Evolutionary conservation across 2,113 vertebrate species (phyloP).

Genomic region (Ranitomeya variabilis): DNA sequence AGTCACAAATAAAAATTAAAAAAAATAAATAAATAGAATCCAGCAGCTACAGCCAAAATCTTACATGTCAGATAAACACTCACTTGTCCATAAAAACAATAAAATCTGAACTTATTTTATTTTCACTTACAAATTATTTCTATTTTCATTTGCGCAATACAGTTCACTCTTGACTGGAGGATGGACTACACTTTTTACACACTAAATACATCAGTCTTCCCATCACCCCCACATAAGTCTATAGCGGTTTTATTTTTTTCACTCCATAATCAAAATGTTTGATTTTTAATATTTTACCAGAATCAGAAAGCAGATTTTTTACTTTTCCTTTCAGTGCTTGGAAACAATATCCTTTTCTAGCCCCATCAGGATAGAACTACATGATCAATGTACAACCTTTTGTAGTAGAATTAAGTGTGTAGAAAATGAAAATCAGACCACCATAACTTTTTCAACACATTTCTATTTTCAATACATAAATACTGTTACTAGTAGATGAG

Average conservation of each 20-base stretch:
- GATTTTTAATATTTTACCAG: background rate
- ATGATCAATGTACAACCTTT: background rate
- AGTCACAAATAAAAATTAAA: background rate
- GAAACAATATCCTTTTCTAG: too few relatives aligned
- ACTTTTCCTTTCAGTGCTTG: background rate
- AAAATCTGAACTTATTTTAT: slow-evolving; percentile 24
- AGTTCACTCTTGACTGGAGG: background rate
- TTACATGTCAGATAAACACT: background rate
- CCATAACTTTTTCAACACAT: background rate
- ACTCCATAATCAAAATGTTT: background rate
- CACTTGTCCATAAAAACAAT: background rate
- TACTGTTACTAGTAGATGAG: slow-evolving; percentile 10
- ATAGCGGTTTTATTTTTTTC: background rate
- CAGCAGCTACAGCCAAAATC: background rate
- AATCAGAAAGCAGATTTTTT: background rate
- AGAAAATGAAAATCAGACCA: background rate
- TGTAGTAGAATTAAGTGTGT: background rate
- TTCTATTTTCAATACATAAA: slow-evolving; percentile 1
- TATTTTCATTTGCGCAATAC: background rate
- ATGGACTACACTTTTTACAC: slow-evolving; percentile 26
- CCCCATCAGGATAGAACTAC: background rate
- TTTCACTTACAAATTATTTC: slow-evolving; percentile 38
- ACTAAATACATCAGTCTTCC: background rate
- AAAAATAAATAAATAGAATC: background rate
- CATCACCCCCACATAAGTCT: background rate